Evolutionary conservation across 2,888 invertebrate genomes (phyloP), one percentile per base, ranked within the genome.

Genomic region (Tricholauxania praeusta): DNA sequence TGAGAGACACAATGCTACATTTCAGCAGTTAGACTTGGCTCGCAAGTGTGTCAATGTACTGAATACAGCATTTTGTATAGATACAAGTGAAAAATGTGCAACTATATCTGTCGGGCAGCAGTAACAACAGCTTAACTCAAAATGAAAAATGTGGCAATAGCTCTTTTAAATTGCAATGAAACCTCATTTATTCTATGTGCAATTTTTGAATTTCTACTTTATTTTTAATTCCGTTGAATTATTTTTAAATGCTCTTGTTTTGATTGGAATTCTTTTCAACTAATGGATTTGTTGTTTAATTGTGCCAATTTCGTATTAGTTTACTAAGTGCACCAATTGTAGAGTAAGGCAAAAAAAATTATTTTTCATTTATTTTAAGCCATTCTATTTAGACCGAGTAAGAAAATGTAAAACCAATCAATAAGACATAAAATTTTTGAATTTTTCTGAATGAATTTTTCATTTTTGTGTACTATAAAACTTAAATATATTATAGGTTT

Each of bases 61-160:
- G 57, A 8, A 22, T 28, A 12, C 57, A 57, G 57, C 28, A 28
- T 28, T 22, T 19, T 19, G 57, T 12, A 57, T 28, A 12, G 28
- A 57, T 57, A 28, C 22, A 57, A 57, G 14, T 28, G 57, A 14
- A 28, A 57, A 22, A 57, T 28, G 6, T 28, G 28, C 57, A 5
- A 57, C 7, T 39, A 39, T 39, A 39, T 39, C 39, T 22, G 22
- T 7, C 4, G 22, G 19, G 6, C 19, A 19, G 8, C 57, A 55
- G 55, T 22, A 55, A 55, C 8, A 55, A 19, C 12, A 28, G 57
- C 47, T 39, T 39, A 67, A 22, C 57, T 55, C 48, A 67, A 57
- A 67, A 67, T 57, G 8, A 48, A 57, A 67, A 47, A 57, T 57
- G 67, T 67, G 67, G 22, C 67, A 57, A 39, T 39, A 39, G 39